These are phyloP conservation scores for Microplitis manilae DNA, from an alignment of 2,888 invertebrate genomes.

Conservation along the genomic window DNA sequence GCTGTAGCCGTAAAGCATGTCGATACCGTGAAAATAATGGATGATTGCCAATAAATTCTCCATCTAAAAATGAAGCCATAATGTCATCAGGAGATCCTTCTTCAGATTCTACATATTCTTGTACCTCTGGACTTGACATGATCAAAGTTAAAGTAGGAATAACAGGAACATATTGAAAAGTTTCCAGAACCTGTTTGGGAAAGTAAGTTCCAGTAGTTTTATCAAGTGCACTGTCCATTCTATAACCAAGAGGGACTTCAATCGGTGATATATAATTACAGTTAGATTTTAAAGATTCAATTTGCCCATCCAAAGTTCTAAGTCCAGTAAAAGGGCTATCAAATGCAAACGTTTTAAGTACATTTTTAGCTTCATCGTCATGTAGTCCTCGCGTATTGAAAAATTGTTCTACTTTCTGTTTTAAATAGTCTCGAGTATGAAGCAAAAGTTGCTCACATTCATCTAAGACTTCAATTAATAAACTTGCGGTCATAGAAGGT, in stretches of 20 bases:
- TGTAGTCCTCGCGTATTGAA: slow-evolving; percentile 9
- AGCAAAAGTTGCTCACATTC: slow-evolving; percentile 35
- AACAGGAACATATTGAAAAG: slow-evolving; percentile 45
- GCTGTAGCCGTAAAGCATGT: slow-evolving; percentile 40
- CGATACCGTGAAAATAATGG: slow-evolving; percentile 38
- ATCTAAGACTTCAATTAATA: slow-evolving; percentile 28
- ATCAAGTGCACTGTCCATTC: slow-evolving; percentile 39
- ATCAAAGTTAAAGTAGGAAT: slow-evolving; percentile 44
- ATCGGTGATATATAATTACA: slow-evolving; percentile 40
- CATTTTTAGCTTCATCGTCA: slow-evolving; percentile 22
- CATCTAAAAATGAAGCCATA: slow-evolving; percentile 45
- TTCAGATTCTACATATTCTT: slow-evolving; percentile 39
- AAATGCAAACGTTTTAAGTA: slow-evolving; percentile 31
- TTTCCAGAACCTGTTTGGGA: slow-evolving; percentile 43
- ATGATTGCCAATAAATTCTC: slow-evolving; percentile 43
- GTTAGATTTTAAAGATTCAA: slow-evolving; percentile 31
- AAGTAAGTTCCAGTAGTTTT: slow-evolving; percentile 31
- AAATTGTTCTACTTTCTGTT: slow-evolving; percentile 12
- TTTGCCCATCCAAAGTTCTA: slow-evolving; percentile 29
- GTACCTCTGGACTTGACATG: slow-evolving; percentile 33
- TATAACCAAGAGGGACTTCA: slow-evolving; percentile 34
- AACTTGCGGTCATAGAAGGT: slow-evolving; percentile 42
- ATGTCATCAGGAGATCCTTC: slow-evolving; percentile 36
- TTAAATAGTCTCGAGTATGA: slow-evolving; percentile 18
- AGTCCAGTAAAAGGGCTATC: slow-evolving; percentile 36